These are phyloP conservation scores for Rotaria sp. DNA, from an alignment of 2,888 invertebrate species.

Conservation along the genomic window DNA sequence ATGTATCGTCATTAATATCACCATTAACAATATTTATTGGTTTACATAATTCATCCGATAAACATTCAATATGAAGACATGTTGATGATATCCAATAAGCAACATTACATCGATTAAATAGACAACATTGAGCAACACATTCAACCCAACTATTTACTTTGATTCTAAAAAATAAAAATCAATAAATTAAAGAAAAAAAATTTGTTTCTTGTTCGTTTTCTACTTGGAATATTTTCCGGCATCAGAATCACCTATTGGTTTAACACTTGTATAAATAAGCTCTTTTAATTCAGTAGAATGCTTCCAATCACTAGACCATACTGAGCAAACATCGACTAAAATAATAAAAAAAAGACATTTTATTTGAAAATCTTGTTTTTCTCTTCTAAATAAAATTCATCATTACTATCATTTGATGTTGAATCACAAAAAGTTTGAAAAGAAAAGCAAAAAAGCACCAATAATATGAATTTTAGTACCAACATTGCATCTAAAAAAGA, in stretches of 20 bases:
- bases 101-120: not conserved
- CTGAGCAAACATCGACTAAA: not conserved
- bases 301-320: not conserved
- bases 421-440: not conserved
- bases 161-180: not conserved
- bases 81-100: not conserved
- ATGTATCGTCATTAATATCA: constrained; percentile 65
- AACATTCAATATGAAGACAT: constrained; percentile 20
- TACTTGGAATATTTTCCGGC: constrained; percentile 17
- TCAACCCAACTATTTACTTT: not conserved
- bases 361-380: not conserved
- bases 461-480: not conserved
- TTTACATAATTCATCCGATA: not conserved
- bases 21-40: constrained; percentile 93
- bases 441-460: not conserved
- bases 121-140: constrained; percentile 17
- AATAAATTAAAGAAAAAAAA: not conserved
- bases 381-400: not conserved
- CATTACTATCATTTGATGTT: not conserved
- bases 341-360: not conserved
- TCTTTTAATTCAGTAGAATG: not conserved
- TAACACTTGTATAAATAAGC: not conserved
- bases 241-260: not conserved
- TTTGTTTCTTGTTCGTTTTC: not conserved
- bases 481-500: not conserved